A percentile compares a stretch with the other conserved stretches of the same genome.
Evolutionary conservation across 2,113 vertebrate species (phyloP).

Genomic region (human): DNA sequence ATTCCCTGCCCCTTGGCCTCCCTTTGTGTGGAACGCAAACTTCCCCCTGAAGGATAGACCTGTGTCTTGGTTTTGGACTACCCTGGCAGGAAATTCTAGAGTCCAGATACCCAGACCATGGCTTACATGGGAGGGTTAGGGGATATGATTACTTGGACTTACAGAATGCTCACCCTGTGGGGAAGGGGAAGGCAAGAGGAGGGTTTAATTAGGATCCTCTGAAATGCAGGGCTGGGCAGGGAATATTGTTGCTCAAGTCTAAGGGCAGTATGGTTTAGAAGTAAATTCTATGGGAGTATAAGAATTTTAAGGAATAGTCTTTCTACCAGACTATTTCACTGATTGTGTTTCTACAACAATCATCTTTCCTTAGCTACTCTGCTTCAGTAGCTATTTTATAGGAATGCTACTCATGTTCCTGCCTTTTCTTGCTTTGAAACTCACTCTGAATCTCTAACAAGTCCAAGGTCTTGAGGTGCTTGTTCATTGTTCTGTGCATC

Average conservation of each 20-base stretch:
- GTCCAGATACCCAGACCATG: background rate
- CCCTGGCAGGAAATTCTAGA: conserved; percentile 16
- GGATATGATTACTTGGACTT: background rate
- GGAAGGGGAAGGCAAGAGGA: background rate
- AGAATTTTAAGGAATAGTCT: background rate
- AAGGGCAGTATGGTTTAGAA: background rate
- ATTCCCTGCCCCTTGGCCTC: background rate
- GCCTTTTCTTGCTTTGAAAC: conserved; percentile 15
- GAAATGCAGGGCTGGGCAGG: background rate
- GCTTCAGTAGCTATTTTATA: background rate
- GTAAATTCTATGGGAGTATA: background rate
- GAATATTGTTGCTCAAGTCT: background rate
- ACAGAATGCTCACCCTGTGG: background rate
- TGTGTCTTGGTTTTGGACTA: background rate
- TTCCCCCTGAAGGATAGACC: background rate
- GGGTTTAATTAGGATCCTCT: background rate
- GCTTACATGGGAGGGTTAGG: background rate
- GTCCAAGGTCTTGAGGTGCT: background rate
- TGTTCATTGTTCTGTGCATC: background rate
- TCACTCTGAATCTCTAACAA: background rate
- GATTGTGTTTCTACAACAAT: background rate
- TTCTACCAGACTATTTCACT: background rate
- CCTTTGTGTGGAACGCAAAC: background rate
- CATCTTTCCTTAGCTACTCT: background rate
- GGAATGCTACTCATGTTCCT: background rate